A percentile compares a stretch with the other conserved stretches of the same genome.
Conservation (phyloP, 2,113 vertebrate genomes). For the Cynocephalus volans region DNA sequence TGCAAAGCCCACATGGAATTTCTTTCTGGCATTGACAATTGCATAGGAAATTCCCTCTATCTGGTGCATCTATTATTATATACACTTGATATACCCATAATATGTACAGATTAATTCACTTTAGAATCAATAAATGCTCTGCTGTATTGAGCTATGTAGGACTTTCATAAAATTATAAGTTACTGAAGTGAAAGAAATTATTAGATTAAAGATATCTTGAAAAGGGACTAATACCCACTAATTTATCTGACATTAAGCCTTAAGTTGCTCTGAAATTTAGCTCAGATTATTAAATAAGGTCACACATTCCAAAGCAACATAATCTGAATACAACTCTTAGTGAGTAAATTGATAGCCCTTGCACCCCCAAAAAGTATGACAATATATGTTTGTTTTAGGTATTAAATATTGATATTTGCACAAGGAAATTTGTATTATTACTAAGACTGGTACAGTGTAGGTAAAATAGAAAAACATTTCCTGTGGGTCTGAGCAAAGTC, state of each 20-base stretch:
- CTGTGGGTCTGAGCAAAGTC: not conserved
- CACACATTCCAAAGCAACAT: not conserved
- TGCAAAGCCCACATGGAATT: not conserved
- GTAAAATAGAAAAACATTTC: conserved; percentile 26
- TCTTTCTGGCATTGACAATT: not conserved
- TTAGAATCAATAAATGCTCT: not conserved
- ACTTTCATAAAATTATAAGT: not conserved
- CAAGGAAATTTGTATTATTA: conserved; percentile 32
- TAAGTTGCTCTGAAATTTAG: conserved; percentile 1
- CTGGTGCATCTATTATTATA: not conserved
- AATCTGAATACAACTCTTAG: not conserved
- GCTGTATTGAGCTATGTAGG: not conserved
- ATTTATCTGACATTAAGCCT: conserved; percentile 17
- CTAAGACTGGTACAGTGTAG: not conserved
- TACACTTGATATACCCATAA: not conserved
- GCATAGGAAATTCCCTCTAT: not conserved
- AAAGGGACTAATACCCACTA: not conserved
- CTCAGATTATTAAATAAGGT: not conserved
- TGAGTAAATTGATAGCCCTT: not conserved
- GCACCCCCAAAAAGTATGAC: not conserved
- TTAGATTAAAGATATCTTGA: not conserved
- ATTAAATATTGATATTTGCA: not conserved
- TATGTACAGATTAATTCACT: not conserved
- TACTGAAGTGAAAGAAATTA: not conserved
- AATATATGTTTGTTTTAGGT: not conserved